Conservation (phyloP, 2,797 vertebrate species). For the Triplophysa bombifrons region DNA sequence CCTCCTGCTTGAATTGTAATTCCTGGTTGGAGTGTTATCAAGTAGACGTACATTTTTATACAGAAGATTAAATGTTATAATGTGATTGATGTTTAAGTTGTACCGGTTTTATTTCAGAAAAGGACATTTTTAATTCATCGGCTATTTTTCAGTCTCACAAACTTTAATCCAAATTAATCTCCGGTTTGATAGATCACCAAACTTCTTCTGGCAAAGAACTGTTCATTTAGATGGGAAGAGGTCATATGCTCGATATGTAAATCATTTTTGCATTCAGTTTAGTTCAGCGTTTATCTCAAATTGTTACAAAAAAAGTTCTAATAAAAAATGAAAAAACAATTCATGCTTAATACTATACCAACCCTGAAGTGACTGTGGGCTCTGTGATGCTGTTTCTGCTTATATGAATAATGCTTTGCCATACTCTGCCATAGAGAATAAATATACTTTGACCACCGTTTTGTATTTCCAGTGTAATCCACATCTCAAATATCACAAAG, state of each 20-base stretch:
- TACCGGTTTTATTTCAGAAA: not conserved
- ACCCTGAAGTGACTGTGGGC: not conserved
- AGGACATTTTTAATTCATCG: not conserved
- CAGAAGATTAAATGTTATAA: too few relatives aligned
- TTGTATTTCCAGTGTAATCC: slow-evolving; percentile 19
- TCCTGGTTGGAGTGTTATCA: not conserved
- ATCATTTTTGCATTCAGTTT: not conserved
- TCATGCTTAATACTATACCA: not conserved
- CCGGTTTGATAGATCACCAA: not conserved
- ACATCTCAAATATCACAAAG: slow-evolving; percentile 13
- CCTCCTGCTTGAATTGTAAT: not conserved
- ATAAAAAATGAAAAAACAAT: not conserved
- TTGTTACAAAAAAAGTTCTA: not conserved
- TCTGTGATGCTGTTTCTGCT: not conserved
- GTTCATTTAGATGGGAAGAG: not conserved
- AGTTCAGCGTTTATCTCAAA: not conserved
- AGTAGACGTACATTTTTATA: not conserved
- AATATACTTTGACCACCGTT: slow-evolving; percentile 17
- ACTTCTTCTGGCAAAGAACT: not conserved
- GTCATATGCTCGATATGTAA: not conserved
- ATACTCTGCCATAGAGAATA: not conserved
- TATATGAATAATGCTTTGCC: not conserved
- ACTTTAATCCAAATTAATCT: not conserved
- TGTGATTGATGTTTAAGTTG: not conserved
- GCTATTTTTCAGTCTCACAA: not conserved